Conservation (phyloP, 2,888 invertebrate species). For the Serrognathus titanus region DNA sequence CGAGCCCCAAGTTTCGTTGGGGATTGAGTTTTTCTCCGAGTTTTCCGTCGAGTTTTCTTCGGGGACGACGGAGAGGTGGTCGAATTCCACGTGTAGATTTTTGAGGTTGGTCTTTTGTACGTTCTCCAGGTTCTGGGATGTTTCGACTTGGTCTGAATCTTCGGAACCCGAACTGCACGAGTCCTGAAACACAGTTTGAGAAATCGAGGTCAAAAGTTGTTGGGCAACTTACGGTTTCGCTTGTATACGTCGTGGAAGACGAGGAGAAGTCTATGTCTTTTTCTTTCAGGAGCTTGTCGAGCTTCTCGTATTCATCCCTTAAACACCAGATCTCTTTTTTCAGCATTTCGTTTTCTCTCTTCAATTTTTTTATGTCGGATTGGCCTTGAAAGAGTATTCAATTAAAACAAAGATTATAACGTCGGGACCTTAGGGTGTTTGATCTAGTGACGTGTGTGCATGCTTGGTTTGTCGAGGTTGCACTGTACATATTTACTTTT, state of each 20-base stretch:
- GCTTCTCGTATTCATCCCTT: slow-evolving; percentile 82
- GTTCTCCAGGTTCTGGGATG: slow-evolving; percentile 48
- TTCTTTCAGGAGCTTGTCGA: slow-evolving; percentile 73
- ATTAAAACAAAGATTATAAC: neutral
- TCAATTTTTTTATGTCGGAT: slow-evolving; percentile 83
- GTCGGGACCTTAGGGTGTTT: neutral
- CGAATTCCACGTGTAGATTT: slow-evolving; percentile 59
- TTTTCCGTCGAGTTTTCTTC: slow-evolving; percentile 60
- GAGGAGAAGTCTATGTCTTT: slow-evolving; percentile 46
- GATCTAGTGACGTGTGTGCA: too few species aligned
- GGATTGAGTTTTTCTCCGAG: slow-evolving; percentile 42
- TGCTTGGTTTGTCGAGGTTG: too few species aligned
- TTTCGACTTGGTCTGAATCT: slow-evolving; percentile 44
- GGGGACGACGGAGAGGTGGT: slow-evolving; percentile 73
- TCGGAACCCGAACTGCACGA: slow-evolving; percentile 44
- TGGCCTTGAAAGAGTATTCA: slow-evolving; percentile 60
- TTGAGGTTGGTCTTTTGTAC: slow-evolving; percentile 50
- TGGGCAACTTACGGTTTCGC: slow-evolving; percentile 48
- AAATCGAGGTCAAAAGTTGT: too few species aligned
- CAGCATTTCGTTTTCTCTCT: slow-evolving; percentile 83
- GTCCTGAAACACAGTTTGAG: slow-evolving; percentile 33
- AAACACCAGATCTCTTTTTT: slow-evolving; percentile 83
- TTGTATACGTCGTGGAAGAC: slow-evolving; percentile 56
- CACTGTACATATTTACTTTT: too few species aligned
- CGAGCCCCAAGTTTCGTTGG: slow-evolving; percentile 31